phyloP scores from a whole-genome alignment of 2,888 invertebrate species.

The Myathropa florea region DNA sequence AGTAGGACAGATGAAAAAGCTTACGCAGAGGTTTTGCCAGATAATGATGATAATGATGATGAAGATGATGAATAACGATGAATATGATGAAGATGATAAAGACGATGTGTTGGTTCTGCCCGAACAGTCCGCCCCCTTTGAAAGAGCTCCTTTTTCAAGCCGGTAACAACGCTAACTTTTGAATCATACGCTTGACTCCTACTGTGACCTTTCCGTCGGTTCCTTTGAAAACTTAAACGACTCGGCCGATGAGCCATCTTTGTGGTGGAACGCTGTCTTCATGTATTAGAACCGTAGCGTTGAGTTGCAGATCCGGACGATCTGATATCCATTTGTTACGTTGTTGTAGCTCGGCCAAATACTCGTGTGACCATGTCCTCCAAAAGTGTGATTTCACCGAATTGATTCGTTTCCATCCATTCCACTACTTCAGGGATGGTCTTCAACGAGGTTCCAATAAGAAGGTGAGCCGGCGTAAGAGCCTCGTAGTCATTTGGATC shows the following conservation, averaged over 20 bases:
- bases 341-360: constrained; percentile 23
- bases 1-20: too few species aligned
- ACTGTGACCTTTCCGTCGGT: constrained; percentile 1
- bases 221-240: neutral
- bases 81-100: too few species aligned
- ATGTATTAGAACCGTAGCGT: constrained; percentile 10
- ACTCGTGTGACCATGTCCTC: constrained; percentile 43
- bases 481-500: constrained; percentile 57
- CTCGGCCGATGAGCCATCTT: constrained; percentile 2
- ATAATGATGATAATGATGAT: too few species aligned
- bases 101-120: neutral
- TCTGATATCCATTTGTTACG: constrained; percentile 12
- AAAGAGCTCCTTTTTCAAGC: constrained; percentile 9
- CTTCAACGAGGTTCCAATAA: constrained; percentile 39
- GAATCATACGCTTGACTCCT: neutral
- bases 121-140: constrained; percentile 6
- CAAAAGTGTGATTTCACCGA: constrained; percentile 58
- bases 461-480: constrained; percentile 46
- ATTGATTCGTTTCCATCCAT: constrained; percentile 39
- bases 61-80: too few species aligned
- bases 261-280: neutral
- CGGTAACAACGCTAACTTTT: neutral
- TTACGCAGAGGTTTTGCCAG: too few species aligned
- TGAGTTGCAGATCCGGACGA: neutral
- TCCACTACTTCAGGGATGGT: constrained; percentile 32